Percentiles rank a stretch among this genome's conserved stretches.
These are phyloP conservation scores for Unio delphinus DNA, from an alignment of 2,888 invertebrate genomes.

Conservation along the genomic window DNA sequence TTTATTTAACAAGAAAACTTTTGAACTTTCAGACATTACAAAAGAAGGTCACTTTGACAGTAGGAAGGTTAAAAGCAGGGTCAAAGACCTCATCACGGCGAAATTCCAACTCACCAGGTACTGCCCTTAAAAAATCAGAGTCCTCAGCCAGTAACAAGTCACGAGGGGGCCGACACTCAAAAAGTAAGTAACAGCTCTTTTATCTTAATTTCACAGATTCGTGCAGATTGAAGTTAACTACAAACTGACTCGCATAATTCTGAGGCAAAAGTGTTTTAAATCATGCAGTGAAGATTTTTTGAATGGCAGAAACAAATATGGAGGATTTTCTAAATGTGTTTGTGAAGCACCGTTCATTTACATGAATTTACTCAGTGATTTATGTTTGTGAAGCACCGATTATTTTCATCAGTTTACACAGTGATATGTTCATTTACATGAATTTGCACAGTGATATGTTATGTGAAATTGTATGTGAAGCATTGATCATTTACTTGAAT, in stretches of 20 bases:
- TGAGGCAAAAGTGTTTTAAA: neutral
- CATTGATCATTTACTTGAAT: no score
- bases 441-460: no score
- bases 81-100: conserved; percentile 65
- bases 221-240: no score
- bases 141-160: conserved; percentile 65
- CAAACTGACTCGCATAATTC: no score
- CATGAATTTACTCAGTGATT: no score
- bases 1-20: no score
- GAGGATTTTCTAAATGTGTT: conserved; percentile 1
- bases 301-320: neutral
- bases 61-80: conserved; percentile 86
- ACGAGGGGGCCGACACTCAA: conserved; percentile 63
- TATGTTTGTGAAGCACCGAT: no score
- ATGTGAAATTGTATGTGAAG: no score
- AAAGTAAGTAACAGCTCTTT: conserved; percentile 52
- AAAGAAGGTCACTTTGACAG: conserved; percentile 86
- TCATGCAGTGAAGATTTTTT: neutral
- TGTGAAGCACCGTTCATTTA: no score
- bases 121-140: conserved; percentile 65
- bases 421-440: no score
- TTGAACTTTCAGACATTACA: conserved; percentile 77
- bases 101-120: conserved; percentile 57
- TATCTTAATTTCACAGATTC: neutral
- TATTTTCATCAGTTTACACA: no score